Evolutionary conservation across 2,888 invertebrate species (phyloP), one percentile per base, ranked within the genome.

Genomic region (Cryptus viduatorius): DNA sequence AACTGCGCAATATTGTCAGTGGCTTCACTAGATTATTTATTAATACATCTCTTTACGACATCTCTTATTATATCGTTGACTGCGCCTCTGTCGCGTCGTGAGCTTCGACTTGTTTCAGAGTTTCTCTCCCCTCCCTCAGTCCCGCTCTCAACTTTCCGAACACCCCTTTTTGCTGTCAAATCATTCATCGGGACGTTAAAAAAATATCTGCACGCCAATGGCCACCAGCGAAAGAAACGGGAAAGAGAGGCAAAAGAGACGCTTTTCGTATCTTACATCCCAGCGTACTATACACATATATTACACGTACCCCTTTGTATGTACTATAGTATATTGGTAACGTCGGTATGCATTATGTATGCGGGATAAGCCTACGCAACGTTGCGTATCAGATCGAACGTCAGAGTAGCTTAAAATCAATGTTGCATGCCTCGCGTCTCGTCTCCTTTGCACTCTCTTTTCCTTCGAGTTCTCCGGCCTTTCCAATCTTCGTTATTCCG

Each of bases 391-490:
- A 88, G 89, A 90, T 89, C 85, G 86, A 87, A 88, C 87, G 88
- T 90, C 89, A 87, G 86, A 86, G 87, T 90, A 88, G 88, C 87
- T 90, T 89, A 89, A 90, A 90, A 89, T 90, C 90, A 89, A 88
- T 90, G 89, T 83, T 85, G 64, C 83, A 73, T 83, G 42, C 69
- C 42, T 67, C 56, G 16, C 67, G 42, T 31, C 61, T 64, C 53
- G 14, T 68, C 67, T 24, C 48, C 59, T 67, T 71, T 72, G 64
- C 31, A 44, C 37, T 4, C 19, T 59, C 19, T 56, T 83, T 68
- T 79, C 44, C 71, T 79, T 56, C 29, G 46, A 53, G 44, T 37
- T 56, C 42, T 24, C 42, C 44, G 24, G 72, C 72, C 42, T 59
- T 24, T 19, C 42, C 24, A 12, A n/a, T 48, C 48, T 48, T 48